phyloP scores from a whole-genome alignment of 2,888 invertebrate species.

The Eupithecia exiguata region DNA sequence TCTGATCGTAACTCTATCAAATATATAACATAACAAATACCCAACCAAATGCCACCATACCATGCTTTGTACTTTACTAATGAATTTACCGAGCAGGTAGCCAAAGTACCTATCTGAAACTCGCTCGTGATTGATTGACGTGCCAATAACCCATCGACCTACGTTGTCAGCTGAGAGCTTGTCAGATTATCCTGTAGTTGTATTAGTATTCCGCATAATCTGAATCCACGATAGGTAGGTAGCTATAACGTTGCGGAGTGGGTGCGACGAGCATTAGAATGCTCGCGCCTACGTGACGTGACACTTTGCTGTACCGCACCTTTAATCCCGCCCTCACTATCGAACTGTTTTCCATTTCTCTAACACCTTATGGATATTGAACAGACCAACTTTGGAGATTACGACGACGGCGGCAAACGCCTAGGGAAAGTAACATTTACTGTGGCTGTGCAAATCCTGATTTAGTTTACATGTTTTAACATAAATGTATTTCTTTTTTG shows the following conservation, averaged over 20 bases:
- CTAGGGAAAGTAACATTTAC: not conserved
- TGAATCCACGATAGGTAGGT: slow-evolving; percentile 20
- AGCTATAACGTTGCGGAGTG: slow-evolving; percentile 39
- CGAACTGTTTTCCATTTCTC: slow-evolving; percentile 29
- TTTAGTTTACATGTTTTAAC: slow-evolving; percentile 19
- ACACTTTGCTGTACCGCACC: slow-evolving; percentile 44
- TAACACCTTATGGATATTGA: slow-evolving; percentile 21
- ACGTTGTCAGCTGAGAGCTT: slow-evolving; percentile 12
- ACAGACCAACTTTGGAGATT: slow-evolving; percentile 3
- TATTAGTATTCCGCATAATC: slow-evolving; percentile 22
- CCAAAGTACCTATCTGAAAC: slow-evolving; percentile 7
- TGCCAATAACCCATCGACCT: slow-evolving; percentile 59
- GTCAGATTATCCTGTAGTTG: slow-evolving; percentile 14
- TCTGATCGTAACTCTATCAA: no score
- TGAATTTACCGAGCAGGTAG: not conserved
- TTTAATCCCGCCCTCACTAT: slow-evolving; percentile 46
- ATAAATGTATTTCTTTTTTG: slow-evolving; percentile 20
- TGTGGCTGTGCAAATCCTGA: not conserved
- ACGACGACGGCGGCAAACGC: not conserved
- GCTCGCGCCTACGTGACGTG: slow-evolving; percentile 64
- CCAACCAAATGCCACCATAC: no score
- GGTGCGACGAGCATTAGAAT: slow-evolving; percentile 61
- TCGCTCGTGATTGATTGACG: slow-evolving; percentile 44
- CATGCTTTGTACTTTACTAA: not conserved
- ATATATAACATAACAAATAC: no score